Evolutionary conservation across 2,113 vertebrate species (phyloP).

Genomic region (Rhinoderma darwinii): DNA sequence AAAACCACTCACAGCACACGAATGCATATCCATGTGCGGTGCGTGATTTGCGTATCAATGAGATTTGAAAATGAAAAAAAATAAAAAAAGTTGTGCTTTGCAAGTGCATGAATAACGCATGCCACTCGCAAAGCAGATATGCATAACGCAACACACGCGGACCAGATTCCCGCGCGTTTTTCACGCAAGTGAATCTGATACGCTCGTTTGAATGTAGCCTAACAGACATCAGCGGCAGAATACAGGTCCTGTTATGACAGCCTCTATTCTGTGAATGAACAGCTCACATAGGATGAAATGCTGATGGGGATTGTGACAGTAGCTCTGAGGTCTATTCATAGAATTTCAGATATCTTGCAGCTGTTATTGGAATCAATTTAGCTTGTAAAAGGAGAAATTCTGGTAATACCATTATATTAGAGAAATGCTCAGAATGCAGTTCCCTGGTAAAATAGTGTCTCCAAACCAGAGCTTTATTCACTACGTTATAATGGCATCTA

Average conservation of each 20-base stretch:
- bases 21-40: no score
- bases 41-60: no score
- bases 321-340: background rate
- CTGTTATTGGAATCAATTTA: background rate
- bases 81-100: no score
- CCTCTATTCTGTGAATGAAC: background rate
- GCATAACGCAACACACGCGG: no score
- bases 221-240: background rate
- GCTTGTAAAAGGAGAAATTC: background rate
- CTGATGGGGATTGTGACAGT: background rate
- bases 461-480: background rate
- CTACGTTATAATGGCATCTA: background rate
- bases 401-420: background rate
- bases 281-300: background rate
- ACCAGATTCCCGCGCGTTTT: no score
- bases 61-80: no score
- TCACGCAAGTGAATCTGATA: no score
- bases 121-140: no score
- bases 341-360: background rate
- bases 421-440: background rate
- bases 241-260: background rate
- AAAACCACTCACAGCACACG: no score
- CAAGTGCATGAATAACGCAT: no score
- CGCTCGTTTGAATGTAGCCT: no score
- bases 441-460: background rate